Percentiles rank a stretch among this genome's conserved stretches.
Conservation (phyloP, 1,140 invertebrate species). For the Apis florea region DNA sequence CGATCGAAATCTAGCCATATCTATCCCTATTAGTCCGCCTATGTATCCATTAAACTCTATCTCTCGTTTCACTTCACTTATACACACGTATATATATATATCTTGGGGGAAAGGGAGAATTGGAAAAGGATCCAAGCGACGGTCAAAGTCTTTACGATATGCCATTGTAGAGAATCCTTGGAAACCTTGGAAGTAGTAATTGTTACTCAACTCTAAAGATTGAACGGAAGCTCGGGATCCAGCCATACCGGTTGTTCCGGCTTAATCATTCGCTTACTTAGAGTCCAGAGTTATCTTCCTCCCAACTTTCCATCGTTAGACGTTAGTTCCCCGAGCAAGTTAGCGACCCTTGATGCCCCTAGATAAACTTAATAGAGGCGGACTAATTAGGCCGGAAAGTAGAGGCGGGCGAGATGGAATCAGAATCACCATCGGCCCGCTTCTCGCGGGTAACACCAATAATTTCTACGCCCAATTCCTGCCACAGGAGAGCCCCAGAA, state of each 20-base stretch:
- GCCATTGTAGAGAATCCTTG: conserved; percentile 1
- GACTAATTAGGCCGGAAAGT: conserved; percentile 70
- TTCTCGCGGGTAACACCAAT: conserved; percentile 53
- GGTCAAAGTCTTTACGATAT: background rate
- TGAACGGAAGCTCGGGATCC: conserved; percentile 27
- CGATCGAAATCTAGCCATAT: background rate
- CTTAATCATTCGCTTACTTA: conserved; percentile 62
- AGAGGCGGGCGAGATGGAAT: conserved; percentile 19
- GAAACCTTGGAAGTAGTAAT: conserved; percentile 19
- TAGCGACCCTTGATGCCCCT: conserved; percentile 62
- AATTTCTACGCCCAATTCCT: conserved; percentile 59
- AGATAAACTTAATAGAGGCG: conserved; percentile 77
- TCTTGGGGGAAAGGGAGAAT: background rate
- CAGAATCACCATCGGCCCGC: background rate
- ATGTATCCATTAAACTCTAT: background rate
- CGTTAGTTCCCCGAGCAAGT: conserved; percentile 52
- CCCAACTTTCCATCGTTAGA: conserved; percentile 37
- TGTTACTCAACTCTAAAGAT: conserved; percentile 17
- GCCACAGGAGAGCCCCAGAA: conserved; percentile 61
- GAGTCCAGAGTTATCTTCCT: conserved; percentile 47
- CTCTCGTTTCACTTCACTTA: too few relatives aligned
- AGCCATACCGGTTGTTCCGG: conserved; percentile 11
- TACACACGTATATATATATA: background rate
- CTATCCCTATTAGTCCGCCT: too few relatives aligned
- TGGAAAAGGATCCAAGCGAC: background rate